Percentiles rank a stretch among this genome's conserved stretches.
phyloP scores from a whole-genome alignment of 2,113 vertebrate genomes.

The Pachyramphus minor region DNA sequence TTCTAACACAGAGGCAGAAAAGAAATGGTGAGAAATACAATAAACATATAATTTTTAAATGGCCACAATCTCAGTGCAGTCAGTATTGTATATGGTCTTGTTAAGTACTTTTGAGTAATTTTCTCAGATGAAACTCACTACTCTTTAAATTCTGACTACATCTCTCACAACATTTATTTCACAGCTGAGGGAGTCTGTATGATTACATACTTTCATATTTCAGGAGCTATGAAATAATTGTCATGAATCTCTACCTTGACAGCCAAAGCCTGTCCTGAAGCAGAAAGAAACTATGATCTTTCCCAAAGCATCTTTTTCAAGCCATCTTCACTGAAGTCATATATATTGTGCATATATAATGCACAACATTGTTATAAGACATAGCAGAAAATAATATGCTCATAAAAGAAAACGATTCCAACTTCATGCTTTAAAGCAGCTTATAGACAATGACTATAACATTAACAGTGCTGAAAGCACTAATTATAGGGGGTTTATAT shows the following conservation, averaged over 20 bases:
- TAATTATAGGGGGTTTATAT: not conserved
- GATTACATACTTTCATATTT: not conserved
- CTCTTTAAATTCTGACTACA: constrained; percentile 15
- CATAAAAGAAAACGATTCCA: not conserved
- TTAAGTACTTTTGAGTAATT: not conserved
- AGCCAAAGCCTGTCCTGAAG: not conserved
- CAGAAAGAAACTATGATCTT: not conserved
- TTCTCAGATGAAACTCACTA: constrained; percentile 17
- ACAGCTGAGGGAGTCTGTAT: not conserved
- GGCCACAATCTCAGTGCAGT: not conserved
- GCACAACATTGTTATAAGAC: not conserved
- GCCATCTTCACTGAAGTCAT: not conserved
- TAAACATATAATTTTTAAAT: not conserved
- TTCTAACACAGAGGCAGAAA: not conserved
- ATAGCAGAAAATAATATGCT: not conserved
- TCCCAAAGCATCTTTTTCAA: not conserved
- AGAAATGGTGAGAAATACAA: not conserved
- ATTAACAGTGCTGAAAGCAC: not conserved
- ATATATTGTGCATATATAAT: no score
- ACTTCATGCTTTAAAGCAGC: not conserved
- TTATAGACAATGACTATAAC: not conserved
- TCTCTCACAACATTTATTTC: not conserved
- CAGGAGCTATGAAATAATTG: not conserved
- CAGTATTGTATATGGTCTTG: not conserved
- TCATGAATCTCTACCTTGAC: not conserved